Percentiles rank a stretch among this genome's conserved stretches.
Evolutionary conservation across 2,888 invertebrate genomes (phyloP).

Genomic region (Phorcus lineatus): DNA sequence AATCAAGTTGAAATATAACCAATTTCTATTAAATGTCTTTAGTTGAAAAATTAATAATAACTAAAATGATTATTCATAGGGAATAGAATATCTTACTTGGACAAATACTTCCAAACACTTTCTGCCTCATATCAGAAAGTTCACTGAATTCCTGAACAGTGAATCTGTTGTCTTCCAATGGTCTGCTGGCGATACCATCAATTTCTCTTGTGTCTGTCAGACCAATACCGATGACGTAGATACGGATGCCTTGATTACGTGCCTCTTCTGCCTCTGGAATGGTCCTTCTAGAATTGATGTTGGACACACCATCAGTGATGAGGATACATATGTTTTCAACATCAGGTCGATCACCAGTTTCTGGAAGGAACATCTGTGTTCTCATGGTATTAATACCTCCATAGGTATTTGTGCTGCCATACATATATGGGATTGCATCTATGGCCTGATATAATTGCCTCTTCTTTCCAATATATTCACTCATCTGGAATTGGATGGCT

Average conservation of each 20-base stretch:
- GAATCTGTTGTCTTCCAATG: slow-evolving; percentile 47
- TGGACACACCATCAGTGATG: slow-evolving; percentile 71
- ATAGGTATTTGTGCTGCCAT: slow-evolving; percentile 70
- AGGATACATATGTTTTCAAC: slow-evolving; percentile 66
- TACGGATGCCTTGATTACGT: slow-evolving; percentile 49
- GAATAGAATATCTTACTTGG: background rate
- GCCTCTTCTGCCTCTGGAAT: slow-evolving; percentile 60
- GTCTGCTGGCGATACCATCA: slow-evolving; percentile 54
- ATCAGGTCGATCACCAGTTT: slow-evolving; percentile 65
- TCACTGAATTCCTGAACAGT: slow-evolving; percentile 49
- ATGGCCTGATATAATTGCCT: slow-evolving; percentile 60
- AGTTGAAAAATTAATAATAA: too few relatives aligned
- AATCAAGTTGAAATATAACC: too few relatives aligned
- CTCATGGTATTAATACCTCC: slow-evolving; percentile 62
- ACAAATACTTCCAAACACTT: slow-evolving; percentile 25
- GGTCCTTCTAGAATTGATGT: slow-evolving; percentile 62
- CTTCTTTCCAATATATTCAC: slow-evolving; percentile 50
- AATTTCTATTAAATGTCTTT: too few relatives aligned
- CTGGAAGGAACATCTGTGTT: slow-evolving; percentile 57
- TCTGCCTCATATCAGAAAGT: slow-evolving; percentile 33
- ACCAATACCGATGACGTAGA: slow-evolving; percentile 65
- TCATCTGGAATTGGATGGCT: slow-evolving; percentile 65
- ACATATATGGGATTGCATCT: slow-evolving; percentile 59
- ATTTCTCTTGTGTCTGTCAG: slow-evolving; percentile 48
- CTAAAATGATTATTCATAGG: too few relatives aligned